Base-by-base conservation (phyloP, 2,797 vertebrate species). In the Acanthurus leucopareius region DNA sequence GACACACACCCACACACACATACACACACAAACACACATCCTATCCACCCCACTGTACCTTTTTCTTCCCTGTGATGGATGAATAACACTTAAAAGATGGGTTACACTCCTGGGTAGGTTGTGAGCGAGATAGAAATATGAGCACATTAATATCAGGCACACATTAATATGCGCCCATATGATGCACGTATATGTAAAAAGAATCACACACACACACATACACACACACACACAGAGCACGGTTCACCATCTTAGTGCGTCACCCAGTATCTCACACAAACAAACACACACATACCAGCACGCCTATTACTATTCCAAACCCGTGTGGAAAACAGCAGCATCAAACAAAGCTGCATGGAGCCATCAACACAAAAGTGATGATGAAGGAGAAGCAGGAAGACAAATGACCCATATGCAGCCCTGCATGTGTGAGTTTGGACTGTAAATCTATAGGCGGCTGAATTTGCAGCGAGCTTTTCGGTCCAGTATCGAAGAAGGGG, bases 81-180 rank as follows among this genome's bases (percentile, higher is more conserved):
- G 71, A 80, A 64, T 38, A 61, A 69, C 80, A 82, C 64, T 89
- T 77, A 80, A 9, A 35, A 84, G 62, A 76, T 53, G 59, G 69
- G 67, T 66, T 69, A 15, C 28, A 53, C 66, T 77, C 68, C 64
- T 51, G 53, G 54, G 25, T 52, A 77, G 80, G 79, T 72, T 75
- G 75, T 69, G 70, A 83, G 68, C 44, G 61, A 54, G 72, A 48
- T 57, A 69, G 77, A 85, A 77, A 75, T 78, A 88, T 72, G 80
- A 74, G 72, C 62, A 25, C 81, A 81, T 86, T 75, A 69, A 81
- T 82, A 83, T 82, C 61, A 77, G 25, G 28, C n/a, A 65, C 56
- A 56, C 57, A 44, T 66, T 32, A 58, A 72, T 57, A 44, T 67
- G 40, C 1, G 0, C 69, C 69, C 58, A 74, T 42, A 73, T 40